These are phyloP conservation scores for Phymastichus coffea DNA, from an alignment of 1,140 invertebrate species.

Conservation along the genomic window DNA sequence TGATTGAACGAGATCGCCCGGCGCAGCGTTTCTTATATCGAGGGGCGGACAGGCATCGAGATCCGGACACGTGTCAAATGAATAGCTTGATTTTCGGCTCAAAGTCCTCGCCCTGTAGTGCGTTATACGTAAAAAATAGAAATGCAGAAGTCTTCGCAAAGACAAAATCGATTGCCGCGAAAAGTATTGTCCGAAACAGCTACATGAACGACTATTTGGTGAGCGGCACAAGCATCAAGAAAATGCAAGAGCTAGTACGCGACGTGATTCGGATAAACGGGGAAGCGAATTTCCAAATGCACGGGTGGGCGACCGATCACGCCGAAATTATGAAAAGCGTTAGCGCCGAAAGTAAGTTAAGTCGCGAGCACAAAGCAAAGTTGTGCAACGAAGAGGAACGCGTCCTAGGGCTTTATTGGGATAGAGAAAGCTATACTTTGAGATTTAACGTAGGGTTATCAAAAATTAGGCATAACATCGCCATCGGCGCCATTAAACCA, in stretches of 20 bases:
- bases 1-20: too few relatives aligned
- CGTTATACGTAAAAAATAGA: constrained; percentile 27
- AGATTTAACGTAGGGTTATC: neutral
- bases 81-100: constrained; percentile 42
- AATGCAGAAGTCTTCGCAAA: neutral
- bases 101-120: constrained; percentile 37
- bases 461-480: neutral
- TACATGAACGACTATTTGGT: constrained; percentile 26
- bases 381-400: neutral
- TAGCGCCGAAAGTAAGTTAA: neutral
- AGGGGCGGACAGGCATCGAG: constrained; percentile 13
- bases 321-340: too few relatives aligned
- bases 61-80: constrained; percentile 35
- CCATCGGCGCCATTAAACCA: neutral
- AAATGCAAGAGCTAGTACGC: constrained; percentile 2
- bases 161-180: neutral
- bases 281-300: constrained; percentile 24
- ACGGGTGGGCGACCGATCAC: constrained; percentile 11
- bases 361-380: neutral
- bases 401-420: neutral
- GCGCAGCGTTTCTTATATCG: too few relatives aligned
- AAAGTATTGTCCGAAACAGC: neutral
- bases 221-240: constrained; percentile 7
- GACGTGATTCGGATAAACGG: constrained; percentile 14
- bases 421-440: neutral